Evolutionary conservation across 2,797 vertebrate genomes (phyloP).

Genomic region (Kryptolebias ocellatus): DNA sequence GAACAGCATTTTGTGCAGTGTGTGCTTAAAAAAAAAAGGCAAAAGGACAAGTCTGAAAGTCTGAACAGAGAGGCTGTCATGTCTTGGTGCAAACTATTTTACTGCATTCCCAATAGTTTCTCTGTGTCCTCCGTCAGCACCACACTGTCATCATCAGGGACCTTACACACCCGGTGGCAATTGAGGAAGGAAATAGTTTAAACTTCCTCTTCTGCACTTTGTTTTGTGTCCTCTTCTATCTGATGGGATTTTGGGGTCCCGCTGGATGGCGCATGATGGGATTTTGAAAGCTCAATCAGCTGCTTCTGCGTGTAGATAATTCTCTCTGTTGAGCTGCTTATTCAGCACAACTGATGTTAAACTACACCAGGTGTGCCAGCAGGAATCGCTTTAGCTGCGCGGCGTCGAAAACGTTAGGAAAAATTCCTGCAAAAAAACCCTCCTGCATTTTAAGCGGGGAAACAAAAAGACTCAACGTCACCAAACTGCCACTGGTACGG

Average conservation of each 20-base stretch:
- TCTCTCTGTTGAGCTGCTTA: not conserved
- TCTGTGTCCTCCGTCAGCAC: not conserved
- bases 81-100: not conserved
- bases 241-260: not conserved
- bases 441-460: no score
- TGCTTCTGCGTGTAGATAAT: not conserved
- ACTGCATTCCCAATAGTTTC: not conserved
- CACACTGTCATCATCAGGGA: not conserved
- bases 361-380: not conserved
- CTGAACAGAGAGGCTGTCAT: not conserved
- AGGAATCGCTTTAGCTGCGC: not conserved
- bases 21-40: no score
- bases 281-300: slow-evolving; percentile 4
- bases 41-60: not conserved
- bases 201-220: slow-evolving; percentile 7
- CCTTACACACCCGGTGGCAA: not conserved
- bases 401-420: not conserved
- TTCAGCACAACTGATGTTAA: not conserved
- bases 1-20: no score
- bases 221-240: not conserved
- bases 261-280: not conserved
- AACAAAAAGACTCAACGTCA: no score
- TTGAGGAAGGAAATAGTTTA: slow-evolving; percentile 3
- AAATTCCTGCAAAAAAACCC: not conserved
- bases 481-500: no score